phyloP scores from a whole-genome alignment of 2,888 invertebrate genomes.

The Halictus ligatus region DNA sequence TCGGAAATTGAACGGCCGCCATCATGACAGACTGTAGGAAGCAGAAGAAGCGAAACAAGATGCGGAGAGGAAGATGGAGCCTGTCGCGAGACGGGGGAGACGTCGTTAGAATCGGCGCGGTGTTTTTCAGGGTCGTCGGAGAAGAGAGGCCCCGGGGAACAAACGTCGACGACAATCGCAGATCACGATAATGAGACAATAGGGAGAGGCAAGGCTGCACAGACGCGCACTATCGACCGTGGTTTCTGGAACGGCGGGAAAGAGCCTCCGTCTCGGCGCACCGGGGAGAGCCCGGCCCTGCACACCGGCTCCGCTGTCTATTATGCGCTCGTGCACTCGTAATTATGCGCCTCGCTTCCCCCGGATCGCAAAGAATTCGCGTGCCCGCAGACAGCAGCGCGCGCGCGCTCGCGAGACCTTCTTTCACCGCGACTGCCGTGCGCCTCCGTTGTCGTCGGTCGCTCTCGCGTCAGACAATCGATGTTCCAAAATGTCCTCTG shows the following conservation, averaged over 20 bases:
- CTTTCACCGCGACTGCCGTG: slow-evolving; percentile 17
- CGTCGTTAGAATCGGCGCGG: slow-evolving; percentile 47
- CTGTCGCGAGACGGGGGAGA: not conserved
- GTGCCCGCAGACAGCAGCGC: slow-evolving; percentile 13
- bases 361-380: slow-evolving; percentile 58
- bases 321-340: slow-evolving; percentile 62
- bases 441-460: not conserved
- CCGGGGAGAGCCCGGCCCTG: slow-evolving; percentile 15
- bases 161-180: slow-evolving; percentile 50
- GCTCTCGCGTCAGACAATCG: slow-evolving; percentile 13
- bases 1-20: not conserved
- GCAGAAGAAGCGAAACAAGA: slow-evolving; percentile 7
- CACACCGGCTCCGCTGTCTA: slow-evolving; percentile 43
- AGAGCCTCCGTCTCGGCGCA: slow-evolving; percentile 48
- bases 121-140: slow-evolving; percentile 44
- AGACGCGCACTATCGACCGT: slow-evolving; percentile 55
- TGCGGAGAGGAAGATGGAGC: not conserved
- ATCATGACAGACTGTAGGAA: not conserved
- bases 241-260: slow-evolving; percentile 57
- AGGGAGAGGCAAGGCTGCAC: slow-evolving; percentile 28
- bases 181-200: slow-evolving; percentile 59
- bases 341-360: slow-evolving; percentile 57
- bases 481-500: slow-evolving; percentile 29
- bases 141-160: not conserved
- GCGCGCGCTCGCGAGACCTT: slow-evolving; percentile 1